Conservation (phyloP, 2,888 invertebrate genomes). For the Drosophila dives region DNA sequence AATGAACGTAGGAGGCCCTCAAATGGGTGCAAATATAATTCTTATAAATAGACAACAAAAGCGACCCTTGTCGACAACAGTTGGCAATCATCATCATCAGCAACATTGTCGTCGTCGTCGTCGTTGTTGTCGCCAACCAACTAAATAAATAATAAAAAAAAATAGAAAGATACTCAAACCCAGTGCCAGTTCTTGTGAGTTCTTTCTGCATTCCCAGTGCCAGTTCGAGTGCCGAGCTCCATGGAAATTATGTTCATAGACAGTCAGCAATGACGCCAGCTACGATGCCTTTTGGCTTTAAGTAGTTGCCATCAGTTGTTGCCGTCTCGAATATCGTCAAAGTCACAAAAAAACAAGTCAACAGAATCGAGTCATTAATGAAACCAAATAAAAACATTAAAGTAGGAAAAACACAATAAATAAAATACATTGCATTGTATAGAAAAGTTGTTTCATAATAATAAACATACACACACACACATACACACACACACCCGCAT, state of each 20-base stretch:
- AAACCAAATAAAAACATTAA: constrained; percentile 74
- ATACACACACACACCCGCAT: background rate
- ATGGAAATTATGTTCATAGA: constrained; percentile 26
- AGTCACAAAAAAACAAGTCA: constrained; percentile 57
- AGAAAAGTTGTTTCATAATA: constrained; percentile 68
- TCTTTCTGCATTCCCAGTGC: constrained; percentile 2
- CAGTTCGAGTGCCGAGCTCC: constrained; percentile 24
- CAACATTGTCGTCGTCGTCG: constrained; percentile 20
- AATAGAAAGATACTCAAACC: constrained; percentile 39
- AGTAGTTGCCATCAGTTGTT: constrained; percentile 28
- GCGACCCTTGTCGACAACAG: constrained; percentile 76
- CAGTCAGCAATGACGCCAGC: constrained; percentile 25
- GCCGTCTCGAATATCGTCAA: constrained; percentile 40
- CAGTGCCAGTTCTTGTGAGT: constrained; percentile 12
- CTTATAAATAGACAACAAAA: constrained; percentile 77
- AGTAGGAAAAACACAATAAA: constrained; percentile 12
- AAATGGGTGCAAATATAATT: constrained; percentile 75
- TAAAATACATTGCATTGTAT: constrained; percentile 53
- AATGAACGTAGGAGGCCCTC: constrained; percentile 59
- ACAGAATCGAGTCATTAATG: constrained; percentile 54
- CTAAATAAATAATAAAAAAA: constrained; percentile 72
- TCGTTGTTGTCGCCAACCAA: constrained; percentile 50
- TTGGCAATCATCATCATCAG: constrained; percentile 67
- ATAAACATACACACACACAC: constrained; percentile 51
- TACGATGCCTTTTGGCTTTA: constrained; percentile 24